Conservation (phyloP, 1,140 invertebrate species). For the Coenobita brevimanus region DNA sequence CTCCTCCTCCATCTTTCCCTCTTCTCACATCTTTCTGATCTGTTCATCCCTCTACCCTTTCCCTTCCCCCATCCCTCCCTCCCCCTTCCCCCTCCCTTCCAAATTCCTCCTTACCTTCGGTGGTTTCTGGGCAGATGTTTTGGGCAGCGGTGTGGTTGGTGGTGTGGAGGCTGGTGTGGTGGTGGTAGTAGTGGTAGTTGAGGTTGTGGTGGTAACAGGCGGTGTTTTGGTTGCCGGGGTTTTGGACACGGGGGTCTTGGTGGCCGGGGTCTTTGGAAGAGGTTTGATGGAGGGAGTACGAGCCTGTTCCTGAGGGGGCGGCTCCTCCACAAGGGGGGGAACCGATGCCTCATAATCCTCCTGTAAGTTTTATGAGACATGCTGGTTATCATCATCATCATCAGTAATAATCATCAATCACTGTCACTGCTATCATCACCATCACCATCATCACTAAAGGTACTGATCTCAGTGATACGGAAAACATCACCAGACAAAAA, state of each 20-base stretch:
- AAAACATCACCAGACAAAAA: no score
- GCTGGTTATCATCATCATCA: no score
- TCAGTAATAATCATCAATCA: no score
- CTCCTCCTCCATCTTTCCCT: no score
- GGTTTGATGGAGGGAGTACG: slow-evolving; percentile 69
- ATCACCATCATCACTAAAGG: no score
- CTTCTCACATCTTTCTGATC: no score
- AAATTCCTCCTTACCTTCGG: slow-evolving; percentile 26
- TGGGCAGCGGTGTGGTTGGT: neutral
- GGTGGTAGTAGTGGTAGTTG: slow-evolving; percentile 71
- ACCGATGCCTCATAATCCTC: slow-evolving; percentile 69
- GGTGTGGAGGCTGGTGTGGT: neutral
- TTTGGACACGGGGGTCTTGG: slow-evolving; percentile 60
- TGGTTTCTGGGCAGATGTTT: slow-evolving; percentile 10
- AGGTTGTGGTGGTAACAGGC: slow-evolving; percentile 36
- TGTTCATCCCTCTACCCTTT: no score
- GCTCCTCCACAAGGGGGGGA: slow-evolving; percentile 61
- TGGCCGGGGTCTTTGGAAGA: slow-evolving; percentile 52
- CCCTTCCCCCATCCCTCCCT: no score
- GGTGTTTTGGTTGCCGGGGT: slow-evolving; percentile 30
- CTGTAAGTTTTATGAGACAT: no score
- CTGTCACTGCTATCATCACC: no score
- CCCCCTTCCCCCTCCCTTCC: no score
- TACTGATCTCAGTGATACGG: no score
- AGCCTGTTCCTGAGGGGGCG: slow-evolving; percentile 56